Percentiles rank a stretch among this genome's conserved stretches.
These are phyloP conservation scores for Osmerus mordax DNA, from an alignment of 2,113 vertebrate genomes.

Conservation along the genomic window DNA sequence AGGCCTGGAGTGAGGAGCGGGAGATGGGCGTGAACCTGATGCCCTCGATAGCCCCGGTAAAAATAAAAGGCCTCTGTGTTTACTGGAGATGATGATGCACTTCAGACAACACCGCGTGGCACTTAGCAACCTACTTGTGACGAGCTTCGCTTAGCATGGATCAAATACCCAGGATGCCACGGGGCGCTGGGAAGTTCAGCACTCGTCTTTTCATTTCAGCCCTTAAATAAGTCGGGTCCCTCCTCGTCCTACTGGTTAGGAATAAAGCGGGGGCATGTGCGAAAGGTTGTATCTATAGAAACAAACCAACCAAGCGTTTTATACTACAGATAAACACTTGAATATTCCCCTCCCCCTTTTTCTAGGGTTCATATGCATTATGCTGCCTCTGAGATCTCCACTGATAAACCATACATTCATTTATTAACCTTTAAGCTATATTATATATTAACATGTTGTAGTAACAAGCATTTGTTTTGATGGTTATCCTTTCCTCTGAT, in stretches of 20 bases:
- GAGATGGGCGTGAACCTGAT: conserved; percentile 16
- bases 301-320: conserved; percentile 61
- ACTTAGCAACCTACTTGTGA: conserved; percentile 53
- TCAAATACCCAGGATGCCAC: conserved; percentile 66
- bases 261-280: conserved; percentile 54
- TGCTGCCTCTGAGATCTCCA: too few species aligned
- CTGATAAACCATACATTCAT: too few species aligned
- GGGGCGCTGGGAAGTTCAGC: conserved; percentile 59
- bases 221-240: conserved; percentile 69
- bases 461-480: neutral
- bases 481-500: too few species aligned
- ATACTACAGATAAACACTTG: conserved; percentile 39
- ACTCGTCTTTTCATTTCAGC: conserved; percentile 68
- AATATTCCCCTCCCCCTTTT: conserved; percentile 37
- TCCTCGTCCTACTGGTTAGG: conserved; percentile 52
- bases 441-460: neutral
- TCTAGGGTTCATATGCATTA: conserved; percentile 7
- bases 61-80: conserved; percentile 44
- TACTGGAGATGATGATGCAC: conserved; percentile 41
- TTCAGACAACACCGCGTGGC: conserved; percentile 43
- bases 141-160: conserved; percentile 40
- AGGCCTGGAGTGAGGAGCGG: neutral
- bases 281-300: conserved; percentile 61
- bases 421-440: neutral
- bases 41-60: conserved; percentile 9